Percentiles rank a stretch among this genome's conserved stretches.
Evolutionary conservation across 2,888 invertebrate species (phyloP).

Genomic region (Caenorhabditis sp.): DNA sequence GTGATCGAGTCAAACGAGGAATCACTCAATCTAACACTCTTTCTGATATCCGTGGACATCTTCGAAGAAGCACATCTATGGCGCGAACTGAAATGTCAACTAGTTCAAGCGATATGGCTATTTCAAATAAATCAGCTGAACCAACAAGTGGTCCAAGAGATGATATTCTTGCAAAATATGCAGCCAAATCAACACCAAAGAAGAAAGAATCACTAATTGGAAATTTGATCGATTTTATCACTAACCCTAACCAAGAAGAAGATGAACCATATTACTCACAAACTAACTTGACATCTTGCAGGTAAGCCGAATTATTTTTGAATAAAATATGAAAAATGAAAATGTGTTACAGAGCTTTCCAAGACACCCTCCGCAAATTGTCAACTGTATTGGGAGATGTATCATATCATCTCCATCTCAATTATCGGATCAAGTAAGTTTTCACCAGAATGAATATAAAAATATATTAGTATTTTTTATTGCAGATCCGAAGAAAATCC

Average conservation of each 20-base stretch:
- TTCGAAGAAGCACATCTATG: constrained; percentile 14
- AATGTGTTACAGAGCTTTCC: constrained; percentile 74
- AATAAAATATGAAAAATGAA: not conserved
- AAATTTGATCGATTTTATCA: constrained; percentile 9
- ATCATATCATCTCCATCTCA: constrained; percentile 17
- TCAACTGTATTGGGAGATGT: constrained; percentile 88
- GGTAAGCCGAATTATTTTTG: not conserved
- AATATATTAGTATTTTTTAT: too few species aligned
- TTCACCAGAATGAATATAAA: too few species aligned
- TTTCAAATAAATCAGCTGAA: not conserved
- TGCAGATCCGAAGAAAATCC: not conserved
- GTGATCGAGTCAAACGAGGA: constrained; percentile 29
- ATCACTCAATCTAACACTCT: constrained; percentile 34
- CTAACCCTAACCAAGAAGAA: not conserved
- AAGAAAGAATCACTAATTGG: not conserved
- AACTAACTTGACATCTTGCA: constrained; percentile 48
- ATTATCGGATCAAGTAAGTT: not conserved
- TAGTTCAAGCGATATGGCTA: constrained; percentile 17
- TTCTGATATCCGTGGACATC: constrained; percentile 29
- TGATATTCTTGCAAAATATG: constrained; percentile 91
- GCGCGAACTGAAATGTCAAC: not conserved
- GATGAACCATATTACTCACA: constrained; percentile 59
- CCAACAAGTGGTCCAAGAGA: constrained; percentile 77
- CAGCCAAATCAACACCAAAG: constrained; percentile 2
- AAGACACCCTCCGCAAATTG: constrained; percentile 85